phyloP scores from a whole-genome alignment of 2,888 invertebrate genomes.

The Idaea straminata region DNA sequence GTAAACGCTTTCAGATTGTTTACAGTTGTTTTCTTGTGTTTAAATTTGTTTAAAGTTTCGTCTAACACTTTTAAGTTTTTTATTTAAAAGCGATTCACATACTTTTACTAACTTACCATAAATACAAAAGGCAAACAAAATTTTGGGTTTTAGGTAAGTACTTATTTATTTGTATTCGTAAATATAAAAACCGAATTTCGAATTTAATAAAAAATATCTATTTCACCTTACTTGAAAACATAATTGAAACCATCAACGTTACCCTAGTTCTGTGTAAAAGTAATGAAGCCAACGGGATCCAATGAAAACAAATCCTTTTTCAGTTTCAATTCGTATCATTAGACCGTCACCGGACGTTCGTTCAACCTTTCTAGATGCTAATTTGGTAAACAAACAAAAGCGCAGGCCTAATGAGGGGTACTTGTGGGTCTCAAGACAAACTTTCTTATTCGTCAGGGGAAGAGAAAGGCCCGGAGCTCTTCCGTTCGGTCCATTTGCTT shows the following conservation, averaged over 20 bases:
- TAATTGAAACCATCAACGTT: constrained; percentile 3
- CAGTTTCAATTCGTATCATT: constrained; percentile 63
- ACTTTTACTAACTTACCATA: too few species aligned
- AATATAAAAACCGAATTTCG: neutral
- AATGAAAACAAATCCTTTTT: constrained; percentile 39
- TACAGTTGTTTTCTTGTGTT: neutral
- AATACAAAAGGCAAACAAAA: too few species aligned
- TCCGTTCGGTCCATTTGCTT: constrained; percentile 75
- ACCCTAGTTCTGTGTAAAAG: constrained; percentile 19
- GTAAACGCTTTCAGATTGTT: neutral
- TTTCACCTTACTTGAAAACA: neutral
- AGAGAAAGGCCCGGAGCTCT: constrained; percentile 61
- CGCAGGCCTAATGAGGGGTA: constrained; percentile 71
- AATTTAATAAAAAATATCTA: neutral
- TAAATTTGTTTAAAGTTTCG: neutral
- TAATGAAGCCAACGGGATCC: constrained; percentile 17
- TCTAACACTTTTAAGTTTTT: neutral
- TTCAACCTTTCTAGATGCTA: constrained; percentile 70
- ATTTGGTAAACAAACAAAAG: constrained; percentile 76
- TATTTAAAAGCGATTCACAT: too few species aligned
- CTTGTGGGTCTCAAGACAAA: constrained; percentile 64
- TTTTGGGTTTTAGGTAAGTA: too few species aligned
- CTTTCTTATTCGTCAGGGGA: constrained; percentile 64
- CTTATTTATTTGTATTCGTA: too few species aligned
- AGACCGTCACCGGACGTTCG: constrained; percentile 49